Base-by-base conservation (phyloP, 2,797 vertebrate genomes). In the Salmo trutta region DNA sequence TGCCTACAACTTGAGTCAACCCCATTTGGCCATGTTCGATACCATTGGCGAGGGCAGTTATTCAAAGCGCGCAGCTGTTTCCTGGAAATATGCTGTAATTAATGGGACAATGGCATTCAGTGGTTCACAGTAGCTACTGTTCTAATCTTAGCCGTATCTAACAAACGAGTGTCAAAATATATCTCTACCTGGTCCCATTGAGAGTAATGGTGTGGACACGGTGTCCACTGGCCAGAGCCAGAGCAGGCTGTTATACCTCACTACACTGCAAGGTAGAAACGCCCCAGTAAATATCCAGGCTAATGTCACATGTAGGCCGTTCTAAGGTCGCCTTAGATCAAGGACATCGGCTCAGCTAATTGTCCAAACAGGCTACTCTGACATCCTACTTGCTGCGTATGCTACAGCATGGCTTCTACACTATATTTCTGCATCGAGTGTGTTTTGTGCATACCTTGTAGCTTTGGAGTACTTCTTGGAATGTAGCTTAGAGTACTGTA, bases 31-130 rank as follows among this genome's bases (percentile, higher is more conserved):
- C 24, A 76, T 29, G 62, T 51, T 16, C 66, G 33, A 64, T 24
- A 64, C 21, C 59, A 12, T 24, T 4, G 59, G 21, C 3, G 21
- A 27, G n/a, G 73, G 56, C 75, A 83, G 78, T 74, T 84, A 76
- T 75, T 82, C 75, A 80, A 71, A 75, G 95, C 98, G 99, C 83
- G 98, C 98, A 96, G 97, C 97, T 99, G 93, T 96, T 96, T 16
- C 36, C 41, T 21, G 69, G 74, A 76, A 79, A 76, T 54, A 74
- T 80, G 68, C 27, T 54, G 51, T 72, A 53, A 19, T 29, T 29
- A 16, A 19, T 16, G 3, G 7, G 2, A 75, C 70, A 74, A 67
- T 80, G 74, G 77, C 65, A 78, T 17, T 65, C 77, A 81, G 75
- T 33, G 54, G 19, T 65, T 62, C 41, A 17, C 74, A 56, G 33